phyloP scores from a whole-genome alignment of 2,797 vertebrate species.

The Clarias laeviceps region DNA sequence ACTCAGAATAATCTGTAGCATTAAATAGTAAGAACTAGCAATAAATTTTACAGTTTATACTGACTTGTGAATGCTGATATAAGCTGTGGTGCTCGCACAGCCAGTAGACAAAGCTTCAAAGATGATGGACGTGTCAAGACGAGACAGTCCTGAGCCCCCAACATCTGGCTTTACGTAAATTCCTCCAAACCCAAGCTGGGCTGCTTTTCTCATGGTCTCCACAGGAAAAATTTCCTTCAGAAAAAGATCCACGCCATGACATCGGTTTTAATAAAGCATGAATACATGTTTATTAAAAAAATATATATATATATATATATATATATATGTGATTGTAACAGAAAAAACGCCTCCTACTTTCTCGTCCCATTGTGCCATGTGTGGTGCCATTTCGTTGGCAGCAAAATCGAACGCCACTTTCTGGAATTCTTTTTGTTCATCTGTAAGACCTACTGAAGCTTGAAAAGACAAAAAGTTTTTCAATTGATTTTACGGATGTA shows the following conservation, averaged over 20 bases:
- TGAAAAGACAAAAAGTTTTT: slow-evolving; percentile 24
- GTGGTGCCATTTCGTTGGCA: slow-evolving; percentile 90
- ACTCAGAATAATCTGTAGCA: background rate
- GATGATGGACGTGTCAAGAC: slow-evolving; percentile 90
- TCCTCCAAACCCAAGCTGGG: slow-evolving; percentile 91
- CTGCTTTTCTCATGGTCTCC: slow-evolving; percentile 86
- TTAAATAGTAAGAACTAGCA: background rate
- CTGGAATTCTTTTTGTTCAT: slow-evolving; percentile 96
- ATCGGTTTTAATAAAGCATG: background rate
- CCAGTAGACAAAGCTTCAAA: slow-evolving; percentile 96
- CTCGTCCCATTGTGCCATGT: slow-evolving; percentile 95
- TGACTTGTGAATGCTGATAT: slow-evolving; percentile 98
- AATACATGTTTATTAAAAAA: background rate
- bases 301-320: too few relatives aligned
- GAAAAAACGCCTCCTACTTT: slow-evolving; percentile 74
- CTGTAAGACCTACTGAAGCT: slow-evolving; percentile 88
- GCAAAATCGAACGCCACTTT: slow-evolving; percentile 96
- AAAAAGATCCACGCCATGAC: background rate
- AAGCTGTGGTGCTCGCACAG: slow-evolving; percentile 94
- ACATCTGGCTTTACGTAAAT: slow-evolving; percentile 88
- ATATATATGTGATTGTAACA: background rate
- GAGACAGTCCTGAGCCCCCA: slow-evolving; percentile 92
- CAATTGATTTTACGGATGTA: background rate
- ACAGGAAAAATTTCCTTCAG: slow-evolving; percentile 90
- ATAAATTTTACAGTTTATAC: slow-evolving; percentile 43